Base-by-base conservation (phyloP, 2,113 vertebrate genomes). In the Rhombomys opimus region DNA sequence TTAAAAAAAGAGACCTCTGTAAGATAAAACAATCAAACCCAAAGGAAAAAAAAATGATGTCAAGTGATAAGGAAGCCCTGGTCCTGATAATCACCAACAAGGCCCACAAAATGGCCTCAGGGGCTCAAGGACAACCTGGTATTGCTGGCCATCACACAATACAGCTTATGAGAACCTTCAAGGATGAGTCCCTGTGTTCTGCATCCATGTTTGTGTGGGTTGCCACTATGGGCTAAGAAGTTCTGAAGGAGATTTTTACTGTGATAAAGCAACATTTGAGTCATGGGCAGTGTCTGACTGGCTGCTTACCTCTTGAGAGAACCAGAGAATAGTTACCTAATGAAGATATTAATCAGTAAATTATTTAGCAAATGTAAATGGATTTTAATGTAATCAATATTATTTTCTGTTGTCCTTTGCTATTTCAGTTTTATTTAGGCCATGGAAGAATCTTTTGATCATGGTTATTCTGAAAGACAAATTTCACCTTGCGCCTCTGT, bases 351-450 rank as follows among this genome's bases (percentile, higher is more conserved):
- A 89, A 52, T 86, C 9, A 52, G 7, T 41, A 87, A 93, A 70
- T 68, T 30, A 87, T 70, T 72, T 14, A 75, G 82, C 73, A 78
- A 63, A 80, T 61, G 13, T 68, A 76, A 35, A 61, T 94, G 25
- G 8, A 27, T 97, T 96, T 97, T 88, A 92, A 57, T 68, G 84
- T 95, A 93, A 93, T 54, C 18, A 27, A n/a, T 84, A 7, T 7
- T 41, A 41, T 38, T 82, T 94, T 96, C 59, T 65, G 5, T 54
- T 87, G 23, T 13, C 13, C 27, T 86, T 96, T 90, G 23, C 17
- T 82, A 38, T 93, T 94, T 95, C 89, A 63, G 68, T 90, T 93
- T 23, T 89, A 94, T 4, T 68, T 68, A 75, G 57, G 68, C n/a
- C 35, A 10, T 63, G 25, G 23, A 89, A 89, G 54, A 77, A 4